Conservation (phyloP, 1,140 invertebrate species). For the Bombus difficillimus region DNA sequence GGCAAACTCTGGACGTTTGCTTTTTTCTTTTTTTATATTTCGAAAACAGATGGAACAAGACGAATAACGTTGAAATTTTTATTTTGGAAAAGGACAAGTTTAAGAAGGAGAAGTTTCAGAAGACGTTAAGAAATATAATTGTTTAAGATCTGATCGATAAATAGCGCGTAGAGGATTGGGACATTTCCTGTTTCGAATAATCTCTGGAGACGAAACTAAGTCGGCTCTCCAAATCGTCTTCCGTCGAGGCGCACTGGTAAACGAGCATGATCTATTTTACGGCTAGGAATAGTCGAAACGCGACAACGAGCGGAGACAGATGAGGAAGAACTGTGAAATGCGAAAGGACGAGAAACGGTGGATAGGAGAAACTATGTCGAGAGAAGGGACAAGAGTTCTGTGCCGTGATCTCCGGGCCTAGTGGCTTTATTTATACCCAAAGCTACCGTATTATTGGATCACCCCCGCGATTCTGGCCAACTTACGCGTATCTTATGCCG, state of each 20-base stretch:
- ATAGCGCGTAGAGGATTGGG: neutral
- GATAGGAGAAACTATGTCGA: slow-evolving; percentile 39
- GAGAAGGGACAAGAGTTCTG: slow-evolving; percentile 47
- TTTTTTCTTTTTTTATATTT: no score
- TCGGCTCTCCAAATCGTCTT: neutral
- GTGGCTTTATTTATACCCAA: slow-evolving; percentile 77
- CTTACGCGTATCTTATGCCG: slow-evolving; percentile 67
- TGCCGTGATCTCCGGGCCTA: slow-evolving; percentile 69
- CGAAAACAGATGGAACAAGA: no score
- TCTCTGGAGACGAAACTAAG: neutral
- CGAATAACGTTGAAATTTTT: slow-evolving; percentile 3
- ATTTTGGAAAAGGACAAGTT: slow-evolving; percentile 12
- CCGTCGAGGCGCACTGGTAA: neutral
- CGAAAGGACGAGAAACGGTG: slow-evolving; percentile 37
- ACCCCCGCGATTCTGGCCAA: slow-evolving; percentile 70
- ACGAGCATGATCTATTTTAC: slow-evolving; percentile 33
- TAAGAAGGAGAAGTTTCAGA: no score
- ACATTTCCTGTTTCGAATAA: neutral
- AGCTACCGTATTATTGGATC: slow-evolving; percentile 78
- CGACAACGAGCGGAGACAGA: neutral
- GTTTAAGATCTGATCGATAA: neutral
- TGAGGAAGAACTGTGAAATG: slow-evolving; percentile 11
- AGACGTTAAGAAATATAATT: neutral
- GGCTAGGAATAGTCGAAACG: slow-evolving; percentile 19
- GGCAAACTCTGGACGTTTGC: no score